Conservation (phyloP, 2,888 invertebrate genomes). For the Liopterus haemorrhoidalis region DNA sequence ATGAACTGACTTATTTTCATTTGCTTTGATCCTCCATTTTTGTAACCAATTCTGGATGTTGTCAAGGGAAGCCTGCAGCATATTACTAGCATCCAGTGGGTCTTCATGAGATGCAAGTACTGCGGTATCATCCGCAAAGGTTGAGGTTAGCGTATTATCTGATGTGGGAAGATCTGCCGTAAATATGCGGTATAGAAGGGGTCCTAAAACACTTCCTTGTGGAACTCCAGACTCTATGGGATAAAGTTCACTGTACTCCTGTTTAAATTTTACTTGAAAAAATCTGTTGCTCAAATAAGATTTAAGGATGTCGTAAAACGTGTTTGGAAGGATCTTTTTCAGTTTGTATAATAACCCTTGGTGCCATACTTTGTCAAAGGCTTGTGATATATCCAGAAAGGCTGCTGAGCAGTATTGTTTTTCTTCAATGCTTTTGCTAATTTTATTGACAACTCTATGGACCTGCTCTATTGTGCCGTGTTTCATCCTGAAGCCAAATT, state of each 20-base stretch:
- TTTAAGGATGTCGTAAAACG: constrained; percentile 24
- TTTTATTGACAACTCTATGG: constrained; percentile 25
- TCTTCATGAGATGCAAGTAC: constrained; percentile 21
- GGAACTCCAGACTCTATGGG: constrained; percentile 28
- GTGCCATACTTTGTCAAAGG: constrained; percentile 34
- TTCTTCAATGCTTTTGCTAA: constrained; percentile 20
- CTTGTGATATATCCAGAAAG: constrained; percentile 31
- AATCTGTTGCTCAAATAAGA: constrained; percentile 23
- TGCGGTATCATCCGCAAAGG: constrained; percentile 30
- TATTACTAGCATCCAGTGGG: constrained; percentile 23
- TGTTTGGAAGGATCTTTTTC: constrained; percentile 21
- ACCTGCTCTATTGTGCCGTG: constrained; percentile 28
- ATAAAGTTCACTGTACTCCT: constrained; percentile 12
- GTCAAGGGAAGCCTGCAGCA: constrained; percentile 28
- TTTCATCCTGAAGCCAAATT: constrained; percentile 21
- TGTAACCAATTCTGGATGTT: constrained; percentile 25
- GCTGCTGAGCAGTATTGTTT: constrained; percentile 30
- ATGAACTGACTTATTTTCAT: constrained; percentile 13
- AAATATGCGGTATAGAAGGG: constrained; percentile 25
- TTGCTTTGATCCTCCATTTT: constrained; percentile 30
- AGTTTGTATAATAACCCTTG: constrained; percentile 27
- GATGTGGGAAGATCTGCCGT: constrained; percentile 28
- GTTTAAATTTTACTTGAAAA: constrained; percentile 11
- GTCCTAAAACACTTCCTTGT: constrained; percentile 30
- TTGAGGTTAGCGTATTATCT: constrained; percentile 22